Evolutionary conservation across 2,888 invertebrate genomes (phyloP).

Genomic region (Agrypnus murinus): DNA sequence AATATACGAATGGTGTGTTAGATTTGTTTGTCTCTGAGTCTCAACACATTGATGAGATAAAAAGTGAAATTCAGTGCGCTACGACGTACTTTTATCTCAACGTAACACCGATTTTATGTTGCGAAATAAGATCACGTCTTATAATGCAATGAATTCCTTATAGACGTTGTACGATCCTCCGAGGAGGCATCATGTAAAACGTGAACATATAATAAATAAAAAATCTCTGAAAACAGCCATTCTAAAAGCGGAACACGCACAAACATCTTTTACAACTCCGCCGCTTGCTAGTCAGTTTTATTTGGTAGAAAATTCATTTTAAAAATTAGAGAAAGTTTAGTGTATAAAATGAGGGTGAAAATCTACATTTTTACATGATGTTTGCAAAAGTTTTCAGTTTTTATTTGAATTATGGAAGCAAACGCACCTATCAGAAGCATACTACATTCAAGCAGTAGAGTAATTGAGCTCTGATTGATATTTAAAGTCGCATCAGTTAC

Average conservation of each 20-base stretch:
- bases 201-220: slow-evolving; percentile 40
- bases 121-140: slow-evolving; percentile 40
- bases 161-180: slow-evolving; percentile 33
- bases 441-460: too few relatives aligned
- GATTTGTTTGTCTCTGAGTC: background rate
- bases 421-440: too few relatives aligned
- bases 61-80: slow-evolving; percentile 26
- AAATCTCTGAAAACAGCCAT: slow-evolving; percentile 35
- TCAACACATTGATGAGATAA: slow-evolving; percentile 24
- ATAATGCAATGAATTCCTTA: slow-evolving; percentile 41
- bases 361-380: background rate
- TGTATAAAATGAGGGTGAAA: slow-evolving; percentile 9
- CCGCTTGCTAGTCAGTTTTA: slow-evolving; percentile 34
- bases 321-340: slow-evolving; percentile 32
- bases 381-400: too few relatives aligned
- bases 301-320: slow-evolving; percentile 31
- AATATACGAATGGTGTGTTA: background rate
- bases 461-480: too few relatives aligned
- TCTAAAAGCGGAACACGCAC: slow-evolving; percentile 36
- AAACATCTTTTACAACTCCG: slow-evolving; percentile 37
- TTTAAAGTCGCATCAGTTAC: too few relatives aligned
- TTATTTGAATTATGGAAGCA: too few relatives aligned
- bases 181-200: slow-evolving; percentile 38
- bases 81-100: slow-evolving; percentile 28
- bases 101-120: slow-evolving; percentile 35